phyloP scores from a whole-genome alignment of 2,888 invertebrate genomes.

The Trisateles emortualis region DNA sequence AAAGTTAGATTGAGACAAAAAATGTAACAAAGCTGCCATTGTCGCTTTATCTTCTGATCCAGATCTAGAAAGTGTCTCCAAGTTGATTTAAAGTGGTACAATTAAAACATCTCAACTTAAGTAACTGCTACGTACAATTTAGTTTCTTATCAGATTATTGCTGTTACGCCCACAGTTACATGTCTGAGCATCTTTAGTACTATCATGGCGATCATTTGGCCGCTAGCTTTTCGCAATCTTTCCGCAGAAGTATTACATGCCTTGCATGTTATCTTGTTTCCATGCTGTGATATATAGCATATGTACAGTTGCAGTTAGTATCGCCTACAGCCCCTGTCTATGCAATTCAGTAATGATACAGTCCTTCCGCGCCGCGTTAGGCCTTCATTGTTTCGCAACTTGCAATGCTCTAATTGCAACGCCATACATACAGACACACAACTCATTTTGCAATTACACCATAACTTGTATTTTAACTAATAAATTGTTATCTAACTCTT shows the following conservation, averaged over 20 bases:
- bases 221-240: slow-evolving; percentile 22
- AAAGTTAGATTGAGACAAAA: background rate
- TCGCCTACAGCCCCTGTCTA: slow-evolving; percentile 20
- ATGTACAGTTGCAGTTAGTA: slow-evolving; percentile 16
- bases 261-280: slow-evolving; percentile 20
- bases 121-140: slow-evolving; percentile 20
- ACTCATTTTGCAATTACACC: slow-evolving; percentile 68
- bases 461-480: slow-evolving; percentile 46
- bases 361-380: slow-evolving; percentile 65
- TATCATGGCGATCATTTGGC: slow-evolving; percentile 28
- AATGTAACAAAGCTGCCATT: slow-evolving; percentile 34
- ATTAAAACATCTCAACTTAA: slow-evolving; percentile 25
- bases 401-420: slow-evolving; percentile 83
- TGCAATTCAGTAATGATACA: slow-evolving; percentile 56
- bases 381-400: slow-evolving; percentile 79
- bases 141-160: slow-evolving; percentile 23
- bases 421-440: slow-evolving; percentile 64
- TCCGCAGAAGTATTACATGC: slow-evolving; percentile 17
- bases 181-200: slow-evolving; percentile 25
- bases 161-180: slow-evolving; percentile 19
- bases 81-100: slow-evolving; percentile 26
- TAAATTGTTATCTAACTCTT: slow-evolving; percentile 43
- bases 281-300: slow-evolving; percentile 10
- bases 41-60: slow-evolving; percentile 39
- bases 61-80: slow-evolving; percentile 47